phyloP scores from a whole-genome alignment of 1,140 invertebrate genomes.

The Hyphantria cunea region DNA sequence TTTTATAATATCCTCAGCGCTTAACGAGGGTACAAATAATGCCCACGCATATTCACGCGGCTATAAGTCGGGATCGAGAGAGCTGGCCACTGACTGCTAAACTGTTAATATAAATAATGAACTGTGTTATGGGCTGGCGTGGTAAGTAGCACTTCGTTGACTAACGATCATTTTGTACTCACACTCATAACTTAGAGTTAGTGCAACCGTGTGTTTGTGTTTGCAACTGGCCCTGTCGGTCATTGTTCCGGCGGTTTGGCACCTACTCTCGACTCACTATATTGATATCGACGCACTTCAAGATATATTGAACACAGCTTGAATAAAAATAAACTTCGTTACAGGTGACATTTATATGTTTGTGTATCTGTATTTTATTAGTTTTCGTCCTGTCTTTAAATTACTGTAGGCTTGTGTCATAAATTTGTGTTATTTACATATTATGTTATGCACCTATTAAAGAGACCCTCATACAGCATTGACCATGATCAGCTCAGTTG shows the following conservation, averaged over 20 bases:
- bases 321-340: constrained; percentile 9
- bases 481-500: not conserved
- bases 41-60: constrained; percentile 79
- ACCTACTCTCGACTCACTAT: constrained; percentile 30
- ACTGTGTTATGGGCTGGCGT: constrained; percentile 71
- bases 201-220: not conserved
- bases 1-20: constrained; percentile 82
- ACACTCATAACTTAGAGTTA: constrained; percentile 51
- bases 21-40: constrained; percentile 82
- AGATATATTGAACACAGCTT: constrained; percentile 18
- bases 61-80: constrained; percentile 72
- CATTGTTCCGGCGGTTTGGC: constrained; percentile 38
- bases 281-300: constrained; percentile 26
- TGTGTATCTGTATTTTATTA: not conserved
- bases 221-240: constrained; percentile 14
- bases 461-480: not conserved
- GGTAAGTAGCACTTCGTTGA: constrained; percentile 68
- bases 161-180: constrained; percentile 71
- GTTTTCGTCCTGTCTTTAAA: not conserved
- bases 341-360: not conserved
- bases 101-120: constrained; percentile 83
- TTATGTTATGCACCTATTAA: not conserved
- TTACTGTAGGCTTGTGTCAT: not conserved
- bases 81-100: constrained; percentile 75
- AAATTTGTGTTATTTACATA: not conserved